Base-by-base conservation (phyloP, 1,140 invertebrate species). In the Lordiphosa stackelbergi region DNA sequence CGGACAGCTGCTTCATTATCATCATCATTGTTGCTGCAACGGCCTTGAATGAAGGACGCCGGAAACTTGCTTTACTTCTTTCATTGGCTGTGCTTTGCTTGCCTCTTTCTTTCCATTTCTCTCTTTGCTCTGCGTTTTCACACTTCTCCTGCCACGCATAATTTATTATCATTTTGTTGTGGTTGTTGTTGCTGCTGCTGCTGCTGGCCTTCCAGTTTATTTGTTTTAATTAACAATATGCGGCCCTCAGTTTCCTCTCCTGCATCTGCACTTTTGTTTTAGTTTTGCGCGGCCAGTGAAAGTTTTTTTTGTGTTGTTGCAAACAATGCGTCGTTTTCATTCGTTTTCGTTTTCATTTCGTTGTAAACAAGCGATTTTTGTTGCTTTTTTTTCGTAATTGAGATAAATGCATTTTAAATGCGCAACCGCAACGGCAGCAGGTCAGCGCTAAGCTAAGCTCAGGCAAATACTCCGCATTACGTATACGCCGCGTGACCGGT, bases 401-500 rank as follows among this genome's bases (percentile, higher is more conserved):
- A 81, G 75, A 81, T 83, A 81, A 81, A 81, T 81, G 72, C 75
- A 83, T 81, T 81, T 79, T 68, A 81, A 83, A 83, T 83, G 77
- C 66, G 59, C 73, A 69, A 40, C 63, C 56, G 42, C 58, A 53
- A 37, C 52, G 36, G 52, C 61, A 65, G 36, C 51, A 40, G 16
- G 28, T 31, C 28, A 31, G 28, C 28, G 28, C 28, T 31, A 2
- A 7, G 28, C 28, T 31, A 1, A 35, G 43, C 37, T 49, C 58
- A 68, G 57, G 52, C 69, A 65, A 38, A 58, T 56, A 62, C 57
- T 49, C 12, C 40, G 31, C 54, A 65, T 69, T 69, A 63, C 66
- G 66, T 56, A 66, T 69, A 71, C 64, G 59, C 57, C 52, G 38
- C 57, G 49, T 56, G 31, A 49, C 48, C 54, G 19, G 22, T 47